Base-by-base conservation (phyloP, 2,797 vertebrate genomes). In the Cyprinodon diabolis region DNA sequence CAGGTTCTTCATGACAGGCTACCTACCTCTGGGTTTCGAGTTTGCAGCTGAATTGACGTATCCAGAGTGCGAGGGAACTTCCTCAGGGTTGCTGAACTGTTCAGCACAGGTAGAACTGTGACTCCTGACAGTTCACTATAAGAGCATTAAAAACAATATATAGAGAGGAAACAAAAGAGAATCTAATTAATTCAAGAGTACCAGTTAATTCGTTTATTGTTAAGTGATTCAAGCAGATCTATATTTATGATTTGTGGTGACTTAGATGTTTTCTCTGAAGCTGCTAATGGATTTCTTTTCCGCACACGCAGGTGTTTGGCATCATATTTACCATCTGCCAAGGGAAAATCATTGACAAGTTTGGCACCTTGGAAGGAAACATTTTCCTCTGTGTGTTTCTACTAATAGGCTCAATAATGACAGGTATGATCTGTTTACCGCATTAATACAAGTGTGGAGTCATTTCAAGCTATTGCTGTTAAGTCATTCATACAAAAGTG, bases 1-100 rank as follows among this genome's bases (percentile, higher is more conserved):
- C 77, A 94, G 98, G 75, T 98, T 99, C 93, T 99, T 98, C 87
- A 99, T 99, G 98, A 98, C 98, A 0, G 98, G 97, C 9, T 99
- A 99, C 86, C 93, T 99, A 68, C 98, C 98, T 0, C 86, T 99
- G 73, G 98, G 98, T 14, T 99, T 99, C 86, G 98, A 99, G 92
- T 99, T 97, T 93, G 98, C 97, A 0, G 98, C 94, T 0, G 98
- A 99, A 85, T 87, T 99, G 89, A 99, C 98, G 0, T 98, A 97
- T 75, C 98, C 98, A 1, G 97, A 99, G 87, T 98, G 96, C 0
- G 98, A 99, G 85, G 98, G 97, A 84, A 97, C 96, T 0, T 99
- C 98, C 0, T 99, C 98, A 0, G 98, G 98, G 0, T 95, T 99
- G 51, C 96, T 99, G 82, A 99, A 99, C 67, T 96, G 98, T 76